A percentile compares a stretch with the other conserved stretches of the same genome.
These are phyloP conservation scores for Stegana nigrithorax DNA, from an alignment of 2,888 invertebrate genomes.

Conservation along the genomic window DNA sequence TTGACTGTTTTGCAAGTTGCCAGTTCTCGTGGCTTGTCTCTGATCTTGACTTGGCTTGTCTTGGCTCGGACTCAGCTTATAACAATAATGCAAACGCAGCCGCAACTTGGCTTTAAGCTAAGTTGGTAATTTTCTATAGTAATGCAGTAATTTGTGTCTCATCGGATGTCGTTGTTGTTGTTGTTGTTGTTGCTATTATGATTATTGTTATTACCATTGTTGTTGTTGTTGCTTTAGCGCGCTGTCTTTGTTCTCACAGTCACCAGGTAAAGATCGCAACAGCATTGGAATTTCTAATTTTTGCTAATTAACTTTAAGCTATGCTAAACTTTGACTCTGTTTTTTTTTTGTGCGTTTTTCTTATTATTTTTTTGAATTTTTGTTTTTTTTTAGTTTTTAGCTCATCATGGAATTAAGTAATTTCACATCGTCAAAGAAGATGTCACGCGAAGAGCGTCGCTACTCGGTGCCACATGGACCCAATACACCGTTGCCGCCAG, in stretches of 20 bases:
- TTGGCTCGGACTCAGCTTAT: too few relatives aligned
- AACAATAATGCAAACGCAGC: background rate
- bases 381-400: conserved; percentile 40
- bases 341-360: conserved; percentile 9
- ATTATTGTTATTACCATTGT: too few relatives aligned
- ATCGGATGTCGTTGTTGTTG: background rate
- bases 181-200: too few relatives aligned
- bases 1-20: background rate
- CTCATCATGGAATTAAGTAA: conserved; percentile 68
- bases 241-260: background rate
- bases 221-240: background rate
- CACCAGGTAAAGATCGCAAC: conserved; percentile 53
- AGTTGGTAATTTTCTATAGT: conserved; percentile 2
- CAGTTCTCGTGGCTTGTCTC: background rate
- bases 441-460: conserved; percentile 78
- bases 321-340: background rate
- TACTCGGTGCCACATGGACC: conserved; percentile 90
- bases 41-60: too few relatives aligned
- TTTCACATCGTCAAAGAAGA: conserved; percentile 64
- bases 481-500: conserved; percentile 77
- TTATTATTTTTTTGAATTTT: conserved; percentile 39
- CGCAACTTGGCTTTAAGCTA: background rate
- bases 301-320: background rate
- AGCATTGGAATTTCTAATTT: conserved; percentile 7
- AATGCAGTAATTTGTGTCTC: background rate